Conservation (phyloP, 2,113 vertebrate genomes). For the Eurypyga helias region DNA sequence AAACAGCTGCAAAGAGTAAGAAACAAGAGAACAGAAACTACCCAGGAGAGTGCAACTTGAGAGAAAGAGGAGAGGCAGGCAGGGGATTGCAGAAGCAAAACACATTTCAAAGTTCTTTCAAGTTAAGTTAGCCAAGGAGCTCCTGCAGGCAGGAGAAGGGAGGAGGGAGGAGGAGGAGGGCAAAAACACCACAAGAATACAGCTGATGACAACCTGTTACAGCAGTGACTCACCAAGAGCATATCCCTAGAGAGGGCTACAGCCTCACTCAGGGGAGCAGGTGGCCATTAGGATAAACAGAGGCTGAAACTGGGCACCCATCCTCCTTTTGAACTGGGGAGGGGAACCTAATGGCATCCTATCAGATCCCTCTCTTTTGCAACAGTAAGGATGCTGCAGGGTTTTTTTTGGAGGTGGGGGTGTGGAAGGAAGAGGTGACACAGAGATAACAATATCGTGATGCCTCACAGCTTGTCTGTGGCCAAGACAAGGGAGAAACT, state of each 20-base stretch:
- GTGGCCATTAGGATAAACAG: background rate
- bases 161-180: too few relatives aligned
- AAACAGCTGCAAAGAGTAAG: background rate
- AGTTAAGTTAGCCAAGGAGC: background rate
- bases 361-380: background rate
- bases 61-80: background rate
- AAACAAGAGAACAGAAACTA: conserved; percentile 12
- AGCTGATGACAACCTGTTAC: background rate
- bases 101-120: background rate
- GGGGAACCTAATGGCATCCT: background rate
- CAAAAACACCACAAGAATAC: too few relatives aligned
- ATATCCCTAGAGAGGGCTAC: background rate
- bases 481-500: background rate
- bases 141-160: background rate
- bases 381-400: background rate
- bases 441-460: background rate
- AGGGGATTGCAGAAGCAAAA: background rate
- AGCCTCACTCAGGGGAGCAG: background rate
- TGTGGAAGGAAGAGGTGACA: background rate
- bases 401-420: background rate
- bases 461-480: background rate
- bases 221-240: background rate
- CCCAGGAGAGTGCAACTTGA: conserved; percentile 9
- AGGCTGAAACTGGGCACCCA: background rate
- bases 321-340: background rate